A percentile compares a stretch with the other conserved stretches of the same genome.
phyloP scores from a whole-genome alignment of 2,888 invertebrate genomes.

The Brachylomia viminalis region DNA sequence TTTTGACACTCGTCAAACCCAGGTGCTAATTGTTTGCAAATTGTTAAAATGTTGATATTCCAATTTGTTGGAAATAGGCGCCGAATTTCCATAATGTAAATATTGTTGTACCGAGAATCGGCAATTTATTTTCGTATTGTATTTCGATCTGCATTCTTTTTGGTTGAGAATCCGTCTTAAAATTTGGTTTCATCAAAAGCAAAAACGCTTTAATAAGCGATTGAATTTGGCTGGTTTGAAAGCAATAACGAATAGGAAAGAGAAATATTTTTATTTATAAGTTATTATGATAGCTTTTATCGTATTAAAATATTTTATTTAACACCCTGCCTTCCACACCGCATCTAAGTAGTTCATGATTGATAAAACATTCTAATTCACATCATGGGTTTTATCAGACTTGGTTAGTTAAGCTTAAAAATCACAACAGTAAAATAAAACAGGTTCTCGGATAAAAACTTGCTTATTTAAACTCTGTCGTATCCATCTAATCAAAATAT shows the following conservation, averaged over 20 bases:
- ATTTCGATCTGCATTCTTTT: constrained; percentile 25
- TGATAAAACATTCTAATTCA: no score
- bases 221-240: background rate
- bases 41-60: constrained; percentile 46
- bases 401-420: no score
- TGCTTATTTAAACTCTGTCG: background rate
- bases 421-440: background rate
- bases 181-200: constrained; percentile 20
- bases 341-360: background rate
- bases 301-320: background rate
- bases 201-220: background rate
- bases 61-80: constrained; percentile 33
- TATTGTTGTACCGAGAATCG: constrained; percentile 34
- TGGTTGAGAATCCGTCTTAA: constrained; percentile 8
- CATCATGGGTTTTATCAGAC: no score
- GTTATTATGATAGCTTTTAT: background rate
- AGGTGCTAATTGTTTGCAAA: constrained; percentile 58
- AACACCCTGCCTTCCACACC: no score
- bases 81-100: constrained; percentile 49
- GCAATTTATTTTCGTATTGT: constrained; percentile 38
- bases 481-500: background rate
- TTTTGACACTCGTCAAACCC: constrained; percentile 41
- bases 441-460: background rate
- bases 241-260: constrained; percentile 1
- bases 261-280: background rate